A percentile compares a stretch with the other conserved stretches of the same genome.
These are phyloP conservation scores for Zenarchopterus dispar DNA, from an alignment of 2,797 vertebrate genomes.

Conservation along the genomic window DNA sequence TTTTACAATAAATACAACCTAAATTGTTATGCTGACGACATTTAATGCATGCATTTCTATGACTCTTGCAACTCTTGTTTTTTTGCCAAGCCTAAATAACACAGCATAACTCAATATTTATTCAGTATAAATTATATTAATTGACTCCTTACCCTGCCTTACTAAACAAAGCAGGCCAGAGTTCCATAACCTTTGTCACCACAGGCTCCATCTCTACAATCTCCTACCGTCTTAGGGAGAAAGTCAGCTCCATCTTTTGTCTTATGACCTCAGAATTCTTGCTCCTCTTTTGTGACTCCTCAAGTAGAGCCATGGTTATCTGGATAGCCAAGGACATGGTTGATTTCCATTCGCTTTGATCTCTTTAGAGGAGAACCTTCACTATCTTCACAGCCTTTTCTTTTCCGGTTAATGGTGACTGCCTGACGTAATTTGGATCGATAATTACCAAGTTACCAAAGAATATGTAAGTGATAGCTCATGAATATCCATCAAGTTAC, in stretches of 20 bases:
- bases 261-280: background rate
- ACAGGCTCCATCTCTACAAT: conserved; percentile 2
- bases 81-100: too few relatives aligned
- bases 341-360: background rate
- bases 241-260: conserved; percentile 5
- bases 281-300: background rate
- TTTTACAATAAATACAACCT: too few relatives aligned
- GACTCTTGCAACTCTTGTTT: too few relatives aligned
- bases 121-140: too few relatives aligned
- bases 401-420: background rate
- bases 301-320: conserved; percentile 1
- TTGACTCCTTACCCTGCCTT: conserved; percentile 1
- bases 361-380: background rate
- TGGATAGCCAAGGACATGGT: conserved; percentile 2
- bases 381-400: background rate
- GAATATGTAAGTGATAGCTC: too few relatives aligned
- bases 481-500: too few relatives aligned
- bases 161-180: background rate
- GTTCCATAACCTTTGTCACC: background rate
- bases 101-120: too few relatives aligned
- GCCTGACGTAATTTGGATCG: too few relatives aligned
- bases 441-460: too few relatives aligned
- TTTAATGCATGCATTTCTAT: too few relatives aligned
- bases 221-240: conserved; percentile 1
- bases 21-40: too few relatives aligned